These are phyloP conservation scores for Phodopus roborovskii DNA, from an alignment of 2,113 vertebrate genomes.

Conservation along the genomic window DNA sequence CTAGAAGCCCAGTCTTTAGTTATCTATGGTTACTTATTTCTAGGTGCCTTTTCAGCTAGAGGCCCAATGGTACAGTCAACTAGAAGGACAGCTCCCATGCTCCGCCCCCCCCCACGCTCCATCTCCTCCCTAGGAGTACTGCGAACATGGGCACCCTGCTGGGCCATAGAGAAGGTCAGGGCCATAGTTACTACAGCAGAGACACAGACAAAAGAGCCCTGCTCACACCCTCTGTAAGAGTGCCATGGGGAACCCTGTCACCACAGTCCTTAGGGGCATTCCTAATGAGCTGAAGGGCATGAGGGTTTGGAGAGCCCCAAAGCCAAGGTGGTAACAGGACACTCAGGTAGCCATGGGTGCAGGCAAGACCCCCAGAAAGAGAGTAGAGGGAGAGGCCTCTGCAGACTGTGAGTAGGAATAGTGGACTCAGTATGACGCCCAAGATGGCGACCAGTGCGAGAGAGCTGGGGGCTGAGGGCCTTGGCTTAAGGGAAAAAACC, in stretches of 20 bases:
- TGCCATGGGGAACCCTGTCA: neutral
- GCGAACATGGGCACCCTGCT: neutral
- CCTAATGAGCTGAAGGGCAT: neutral
- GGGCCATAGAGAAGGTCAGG: neutral
- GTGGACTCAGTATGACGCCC: accelerated
- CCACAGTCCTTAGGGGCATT: neutral
- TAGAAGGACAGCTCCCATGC: neutral
- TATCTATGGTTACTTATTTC: accelerated
- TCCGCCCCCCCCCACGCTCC: too few relatives aligned
- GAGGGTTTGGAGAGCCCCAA: neutral
- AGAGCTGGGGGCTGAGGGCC: too few relatives aligned
- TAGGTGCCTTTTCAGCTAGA: neutral
- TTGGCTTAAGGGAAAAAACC: accelerated
- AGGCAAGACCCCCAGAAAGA: neutral
- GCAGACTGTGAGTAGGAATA: accelerated
- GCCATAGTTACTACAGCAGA: too few relatives aligned
- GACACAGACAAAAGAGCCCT: neutral
- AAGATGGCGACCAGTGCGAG: neutral
- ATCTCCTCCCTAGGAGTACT: neutral
- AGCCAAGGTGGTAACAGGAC: neutral
- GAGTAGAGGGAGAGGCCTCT: too few relatives aligned
- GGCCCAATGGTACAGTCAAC: neutral
- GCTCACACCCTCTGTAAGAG: neutral
- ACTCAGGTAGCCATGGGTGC: accelerated
- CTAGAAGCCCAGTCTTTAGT: neutral